A percentile compares a stretch with the other conserved stretches of the same genome.
Conservation (phyloP, 2,888 invertebrate genomes). For the Catocala nupta region DNA sequence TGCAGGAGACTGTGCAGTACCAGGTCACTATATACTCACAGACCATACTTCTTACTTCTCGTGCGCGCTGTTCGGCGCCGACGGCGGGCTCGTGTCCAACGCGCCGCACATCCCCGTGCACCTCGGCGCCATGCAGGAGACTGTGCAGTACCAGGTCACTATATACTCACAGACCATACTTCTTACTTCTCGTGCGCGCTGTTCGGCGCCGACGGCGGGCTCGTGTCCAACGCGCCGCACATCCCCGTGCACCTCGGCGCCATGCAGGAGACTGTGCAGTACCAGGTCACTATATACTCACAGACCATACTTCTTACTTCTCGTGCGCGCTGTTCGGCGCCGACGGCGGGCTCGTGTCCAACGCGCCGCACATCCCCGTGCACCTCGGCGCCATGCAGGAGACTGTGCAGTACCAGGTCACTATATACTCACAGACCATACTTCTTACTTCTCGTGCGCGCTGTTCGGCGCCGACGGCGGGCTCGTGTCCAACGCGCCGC, state of each 20-base stretch:
- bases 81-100: conserved; percentile 99
- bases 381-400: conserved; percentile 99
- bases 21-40: conserved; percentile 83
- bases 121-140: conserved; percentile 98
- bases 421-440: neutral
- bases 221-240: conserved; percentile 99
- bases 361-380: conserved; percentile 99
- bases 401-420: conserved; percentile 95
- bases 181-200: conserved; percentile 97
- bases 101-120: conserved; percentile 99
- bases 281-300: conserved; percentile 86
- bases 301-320: conserved; percentile 87
- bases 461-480: conserved; percentile 99
- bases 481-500: conserved; percentile 99
- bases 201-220: conserved; percentile 98
- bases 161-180: neutral
- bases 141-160: conserved; percentile 94
- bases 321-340: conserved; percentile 99
- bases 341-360: conserved; percentile 98
- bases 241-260: conserved; percentile 98
- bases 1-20: conserved; percentile 98
- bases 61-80: conserved; percentile 98
- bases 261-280: conserved; percentile 98
- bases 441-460: conserved; percentile 96
- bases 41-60: conserved; percentile 90